Percentiles rank a stretch among this genome's conserved stretches.
These are phyloP conservation scores for Halictus rubicundus DNA, from an alignment of 1,140 invertebrate species.

Conservation along the genomic window DNA sequence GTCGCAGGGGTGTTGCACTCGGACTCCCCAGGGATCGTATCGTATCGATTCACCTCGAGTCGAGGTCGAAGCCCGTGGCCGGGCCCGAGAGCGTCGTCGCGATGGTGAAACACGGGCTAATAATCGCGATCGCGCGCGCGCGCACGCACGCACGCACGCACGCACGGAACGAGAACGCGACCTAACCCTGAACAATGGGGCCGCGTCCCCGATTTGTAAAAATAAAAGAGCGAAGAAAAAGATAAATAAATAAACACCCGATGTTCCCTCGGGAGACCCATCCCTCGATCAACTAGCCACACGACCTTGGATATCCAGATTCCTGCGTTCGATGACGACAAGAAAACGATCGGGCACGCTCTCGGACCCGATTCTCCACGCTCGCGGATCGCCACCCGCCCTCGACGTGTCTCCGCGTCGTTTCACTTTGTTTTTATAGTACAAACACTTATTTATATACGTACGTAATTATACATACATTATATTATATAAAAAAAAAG, in stretches of 20 bases:
- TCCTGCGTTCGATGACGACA: background rate
- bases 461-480: constrained; percentile 71
- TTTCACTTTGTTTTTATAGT: constrained; percentile 76
- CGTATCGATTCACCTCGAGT: constrained; percentile 68
- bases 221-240: no score
- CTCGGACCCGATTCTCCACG: background rate
- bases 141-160: constrained; percentile 11
- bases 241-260: no score
- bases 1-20: constrained; percentile 49
- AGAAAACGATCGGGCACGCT: constrained; percentile 31
- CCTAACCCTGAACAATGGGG: constrained; percentile 34
- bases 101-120: constrained; percentile 58
- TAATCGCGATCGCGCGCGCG: constrained; percentile 16
- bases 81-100: constrained; percentile 64
- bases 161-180: constrained; percentile 42
- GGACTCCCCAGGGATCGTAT: constrained; percentile 68
- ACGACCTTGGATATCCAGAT: no score
- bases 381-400: constrained; percentile 41
- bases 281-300: no score
- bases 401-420: constrained; percentile 31
- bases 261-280: no score
- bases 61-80: constrained; percentile 62
- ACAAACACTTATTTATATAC: constrained; percentile 79
- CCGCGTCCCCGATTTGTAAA: background rate
- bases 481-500: constrained; percentile 73